phyloP scores from a whole-genome alignment of 1,140 invertebrate genomes.

The Hydropsyche tenuis region DNA sequence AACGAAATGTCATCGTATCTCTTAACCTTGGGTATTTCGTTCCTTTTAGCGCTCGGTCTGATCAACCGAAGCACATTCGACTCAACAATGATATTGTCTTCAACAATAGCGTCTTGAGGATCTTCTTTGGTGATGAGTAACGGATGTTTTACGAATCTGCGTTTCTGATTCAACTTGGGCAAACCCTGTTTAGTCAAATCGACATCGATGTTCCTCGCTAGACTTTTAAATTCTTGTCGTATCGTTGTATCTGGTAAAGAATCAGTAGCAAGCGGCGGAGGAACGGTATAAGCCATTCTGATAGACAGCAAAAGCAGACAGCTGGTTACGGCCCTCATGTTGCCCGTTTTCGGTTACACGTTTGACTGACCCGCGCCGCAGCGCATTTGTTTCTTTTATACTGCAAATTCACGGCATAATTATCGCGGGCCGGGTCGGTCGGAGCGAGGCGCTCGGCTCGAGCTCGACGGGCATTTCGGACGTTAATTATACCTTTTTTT shows the following conservation, averaged over 20 bases:
- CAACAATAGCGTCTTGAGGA: conserved; percentile 56
- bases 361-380: conserved; percentile 43
- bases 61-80: conserved; percentile 58
- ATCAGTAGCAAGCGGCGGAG: neutral
- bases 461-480: conserved; percentile 23
- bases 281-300: neutral
- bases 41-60: conserved; percentile 52
- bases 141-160: conserved; percentile 47
- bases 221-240: conserved; percentile 16
- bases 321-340: conserved; percentile 25
- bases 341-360: conserved; percentile 38
- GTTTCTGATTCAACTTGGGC: neutral
- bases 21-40: conserved; percentile 50
- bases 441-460: too few relatives aligned
- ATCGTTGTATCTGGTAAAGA: conserved; percentile 26
- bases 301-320: conserved; percentile 23
- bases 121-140: conserved; percentile 49
- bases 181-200: conserved; percentile 10
- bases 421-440: conserved; percentile 21
- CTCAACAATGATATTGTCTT: conserved; percentile 60
- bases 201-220: conserved; percentile 50
- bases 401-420: conserved; percentile 44
- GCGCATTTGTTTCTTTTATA: conserved; percentile 48
- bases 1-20: conserved; percentile 32
- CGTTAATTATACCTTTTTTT: conserved; percentile 35